Percentiles rank a stretch among this genome's conserved stretches.
Conservation (phyloP, 2,113 vertebrate genomes). For the Stercorarius parasiticus region DNA sequence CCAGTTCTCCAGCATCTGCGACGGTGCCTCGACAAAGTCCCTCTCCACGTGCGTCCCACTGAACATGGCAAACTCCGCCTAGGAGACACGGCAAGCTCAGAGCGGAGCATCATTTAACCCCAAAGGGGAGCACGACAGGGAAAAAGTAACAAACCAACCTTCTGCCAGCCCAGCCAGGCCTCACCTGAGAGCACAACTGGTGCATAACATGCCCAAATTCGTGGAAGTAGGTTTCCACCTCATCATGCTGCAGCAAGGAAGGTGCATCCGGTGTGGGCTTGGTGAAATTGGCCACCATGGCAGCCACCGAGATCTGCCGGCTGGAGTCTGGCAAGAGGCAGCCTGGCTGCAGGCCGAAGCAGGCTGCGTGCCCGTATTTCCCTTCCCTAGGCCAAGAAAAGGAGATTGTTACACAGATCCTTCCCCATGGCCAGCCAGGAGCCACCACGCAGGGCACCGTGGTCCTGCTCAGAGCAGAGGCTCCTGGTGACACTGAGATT, state of each 20-base stretch:
- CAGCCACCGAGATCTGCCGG: slow-evolving; percentile 88
- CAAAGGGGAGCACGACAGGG: rapidly evolving
- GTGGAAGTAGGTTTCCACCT: slow-evolving; percentile 98
- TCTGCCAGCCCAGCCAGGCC: background rate
- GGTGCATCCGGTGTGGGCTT: slow-evolving; percentile 86
- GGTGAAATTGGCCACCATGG: slow-evolving; percentile 99
- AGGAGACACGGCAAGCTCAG: background rate
- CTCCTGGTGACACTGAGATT: background rate
- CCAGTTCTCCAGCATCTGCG: slow-evolving; percentile 99
- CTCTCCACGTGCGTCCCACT: slow-evolving; percentile 95
- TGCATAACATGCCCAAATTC: slow-evolving; percentile 99
- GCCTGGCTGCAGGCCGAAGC: slow-evolving; percentile 95
- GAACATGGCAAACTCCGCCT: slow-evolving; percentile 98
- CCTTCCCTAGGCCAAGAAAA: slow-evolving; percentile 81
- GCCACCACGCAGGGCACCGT: rapidly evolving
- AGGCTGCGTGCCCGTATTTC: slow-evolving; percentile 95
- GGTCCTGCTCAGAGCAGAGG: background rate
- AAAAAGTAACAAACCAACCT: rapidly evolving
- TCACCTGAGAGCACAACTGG: slow-evolving; percentile 94
- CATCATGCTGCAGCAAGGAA: slow-evolving; percentile 93
- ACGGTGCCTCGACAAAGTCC: slow-evolving; percentile 96
- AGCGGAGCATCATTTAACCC: rapidly evolving
- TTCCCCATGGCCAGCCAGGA: rapidly evolving
- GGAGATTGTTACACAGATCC: background rate
- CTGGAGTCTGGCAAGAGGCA: slow-evolving; percentile 82